Evolutionary conservation across 2,113 vertebrate genomes (phyloP).

Genomic region (Vidua macroura): DNA sequence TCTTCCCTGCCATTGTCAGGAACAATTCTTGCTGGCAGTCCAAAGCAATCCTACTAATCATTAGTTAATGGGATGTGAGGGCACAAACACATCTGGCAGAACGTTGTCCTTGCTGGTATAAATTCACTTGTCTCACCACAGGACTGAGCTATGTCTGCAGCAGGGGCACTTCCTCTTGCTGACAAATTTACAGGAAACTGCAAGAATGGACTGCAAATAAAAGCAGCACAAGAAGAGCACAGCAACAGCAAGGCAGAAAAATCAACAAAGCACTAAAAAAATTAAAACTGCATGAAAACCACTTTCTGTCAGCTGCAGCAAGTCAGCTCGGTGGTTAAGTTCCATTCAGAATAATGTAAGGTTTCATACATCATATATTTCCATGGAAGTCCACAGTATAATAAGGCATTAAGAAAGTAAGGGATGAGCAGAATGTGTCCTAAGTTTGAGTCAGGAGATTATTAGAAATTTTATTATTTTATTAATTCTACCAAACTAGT

Average conservation of each 20-base stretch:
- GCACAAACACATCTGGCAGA: background rate
- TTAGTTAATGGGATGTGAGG: background rate
- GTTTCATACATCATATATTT: background rate
- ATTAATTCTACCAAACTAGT: background rate
- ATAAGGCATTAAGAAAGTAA: background rate
- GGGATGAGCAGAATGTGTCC: background rate
- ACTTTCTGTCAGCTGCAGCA: background rate
- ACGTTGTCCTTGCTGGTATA: background rate
- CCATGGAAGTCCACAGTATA: background rate
- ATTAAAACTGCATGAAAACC: background rate
- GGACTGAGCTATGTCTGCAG: background rate
- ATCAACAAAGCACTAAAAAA: background rate
- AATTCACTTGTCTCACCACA: background rate
- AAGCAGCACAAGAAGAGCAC: background rate
- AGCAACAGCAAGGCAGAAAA: background rate
- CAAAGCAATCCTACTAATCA: background rate
- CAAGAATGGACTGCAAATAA: constrained; percentile 18
- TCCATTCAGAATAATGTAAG: background rate
- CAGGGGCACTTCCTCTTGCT: constrained; percentile 30
- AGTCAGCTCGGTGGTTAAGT: background rate
- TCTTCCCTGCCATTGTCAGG: background rate
- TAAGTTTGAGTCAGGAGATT: background rate
- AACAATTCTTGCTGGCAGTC: background rate
- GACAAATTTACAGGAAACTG: constrained; percentile 49
- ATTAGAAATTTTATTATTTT: background rate